phyloP scores from a whole-genome alignment of 2,797 vertebrate species.

The Halcyon leucocephala region DNA sequence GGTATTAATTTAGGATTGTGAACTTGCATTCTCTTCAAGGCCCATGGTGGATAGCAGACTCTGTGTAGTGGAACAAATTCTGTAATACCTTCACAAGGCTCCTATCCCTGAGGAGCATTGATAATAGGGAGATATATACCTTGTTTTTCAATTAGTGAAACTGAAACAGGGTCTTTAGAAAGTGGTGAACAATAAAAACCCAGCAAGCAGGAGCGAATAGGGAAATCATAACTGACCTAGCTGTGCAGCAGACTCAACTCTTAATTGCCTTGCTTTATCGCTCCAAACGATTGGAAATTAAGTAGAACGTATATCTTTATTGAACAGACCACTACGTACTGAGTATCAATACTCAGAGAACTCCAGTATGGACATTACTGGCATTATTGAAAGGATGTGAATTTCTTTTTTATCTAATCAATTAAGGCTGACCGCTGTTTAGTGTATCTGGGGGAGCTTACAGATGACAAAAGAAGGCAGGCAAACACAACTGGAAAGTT shows the following conservation, averaged over 20 bases:
- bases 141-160: conserved; percentile 34
- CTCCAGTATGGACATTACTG: neutral
- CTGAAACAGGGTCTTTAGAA: neutral
- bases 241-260: neutral
- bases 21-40: neutral
- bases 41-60: neutral
- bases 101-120: neutral
- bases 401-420: neutral
- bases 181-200: neutral
- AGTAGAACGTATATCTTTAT: neutral
- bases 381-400: neutral
- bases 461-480: neutral
- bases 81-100: neutral
- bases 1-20: conserved; percentile 29
- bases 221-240: neutral
- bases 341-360: neutral
- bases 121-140: neutral
- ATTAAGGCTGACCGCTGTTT: neutral
- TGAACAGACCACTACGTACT: neutral
- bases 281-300: neutral
- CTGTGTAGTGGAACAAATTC: conserved; percentile 39
- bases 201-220: neutral
- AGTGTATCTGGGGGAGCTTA: neutral
- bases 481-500: neutral
- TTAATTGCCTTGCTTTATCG: neutral